Conservation (phyloP, 2,797 vertebrate genomes). For the Steatocranus sp. region DNA sequence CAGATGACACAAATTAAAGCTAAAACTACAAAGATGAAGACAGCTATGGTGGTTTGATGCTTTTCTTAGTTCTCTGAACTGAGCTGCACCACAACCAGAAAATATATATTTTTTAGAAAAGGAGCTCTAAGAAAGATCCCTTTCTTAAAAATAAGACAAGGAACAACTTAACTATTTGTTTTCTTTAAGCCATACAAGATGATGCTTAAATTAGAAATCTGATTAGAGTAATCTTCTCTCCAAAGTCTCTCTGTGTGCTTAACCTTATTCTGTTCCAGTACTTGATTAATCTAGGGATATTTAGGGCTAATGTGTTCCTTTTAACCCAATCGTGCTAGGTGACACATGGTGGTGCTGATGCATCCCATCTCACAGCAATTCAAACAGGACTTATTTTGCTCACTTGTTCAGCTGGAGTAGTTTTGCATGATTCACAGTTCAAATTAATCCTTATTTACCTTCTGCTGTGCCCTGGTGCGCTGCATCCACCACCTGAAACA, state of each 20-base stretch:
- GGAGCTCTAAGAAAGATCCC: background rate
- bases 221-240: background rate
- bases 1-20: background rate
- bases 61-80: background rate
- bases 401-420: background rate
- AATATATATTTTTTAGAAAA: background rate
- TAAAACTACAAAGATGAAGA: background rate
- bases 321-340: background rate
- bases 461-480: background rate
- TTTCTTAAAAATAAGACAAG: background rate
- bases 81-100: background rate
- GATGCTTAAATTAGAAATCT: background rate
- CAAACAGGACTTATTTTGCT: background rate
- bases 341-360: background rate
- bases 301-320: background rate
- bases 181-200: background rate
- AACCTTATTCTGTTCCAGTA: background rate
- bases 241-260: background rate
- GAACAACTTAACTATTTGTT: background rate
- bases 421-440: background rate
- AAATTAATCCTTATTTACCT: background rate
- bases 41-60: background rate
- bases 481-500: background rate
- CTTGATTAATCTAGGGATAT: background rate
- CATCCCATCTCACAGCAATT: background rate